Conservation (phyloP, 2,113 vertebrate genomes). For the Danionella cerebrum region DNA sequence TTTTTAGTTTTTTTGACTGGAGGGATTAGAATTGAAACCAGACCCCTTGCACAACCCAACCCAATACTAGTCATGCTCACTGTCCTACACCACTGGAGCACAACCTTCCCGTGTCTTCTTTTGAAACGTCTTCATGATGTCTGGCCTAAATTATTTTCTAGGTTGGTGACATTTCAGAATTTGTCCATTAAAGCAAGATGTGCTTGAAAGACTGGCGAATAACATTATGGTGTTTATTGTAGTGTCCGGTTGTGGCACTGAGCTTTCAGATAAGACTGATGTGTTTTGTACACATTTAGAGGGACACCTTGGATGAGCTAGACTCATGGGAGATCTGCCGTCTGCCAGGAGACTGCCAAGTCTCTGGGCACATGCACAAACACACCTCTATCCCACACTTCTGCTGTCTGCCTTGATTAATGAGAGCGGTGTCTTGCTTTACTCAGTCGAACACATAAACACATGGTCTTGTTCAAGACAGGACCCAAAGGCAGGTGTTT, state of each 20-base stretch:
- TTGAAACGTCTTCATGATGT: no score
- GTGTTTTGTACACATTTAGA: background rate
- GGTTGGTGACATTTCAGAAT: no score
- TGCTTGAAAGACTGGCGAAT: background rate
- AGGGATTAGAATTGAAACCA: no score
- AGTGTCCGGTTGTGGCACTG: background rate
- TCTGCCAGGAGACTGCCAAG: constrained; percentile 32
- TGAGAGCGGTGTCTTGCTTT: background rate
- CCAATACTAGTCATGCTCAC: no score
- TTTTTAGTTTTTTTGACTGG: no score
- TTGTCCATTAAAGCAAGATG: no score
- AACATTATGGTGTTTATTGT: background rate
- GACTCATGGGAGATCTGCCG: constrained; percentile 16
- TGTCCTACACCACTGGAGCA: no score
- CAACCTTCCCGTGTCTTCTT: no score
- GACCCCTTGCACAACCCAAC: no score
- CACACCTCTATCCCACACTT: background rate
- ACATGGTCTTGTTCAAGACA: background rate
- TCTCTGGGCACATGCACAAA: background rate
- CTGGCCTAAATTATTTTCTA: no score
- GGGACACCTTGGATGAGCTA: background rate
- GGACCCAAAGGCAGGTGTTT: constrained; percentile 26
- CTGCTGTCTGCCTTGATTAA: background rate
- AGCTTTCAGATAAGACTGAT: background rate
- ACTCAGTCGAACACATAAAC: background rate